These are phyloP conservation scores for Leucophenga varia DNA, from an alignment of 1,140 invertebrate species.

Conservation along the genomic window DNA sequence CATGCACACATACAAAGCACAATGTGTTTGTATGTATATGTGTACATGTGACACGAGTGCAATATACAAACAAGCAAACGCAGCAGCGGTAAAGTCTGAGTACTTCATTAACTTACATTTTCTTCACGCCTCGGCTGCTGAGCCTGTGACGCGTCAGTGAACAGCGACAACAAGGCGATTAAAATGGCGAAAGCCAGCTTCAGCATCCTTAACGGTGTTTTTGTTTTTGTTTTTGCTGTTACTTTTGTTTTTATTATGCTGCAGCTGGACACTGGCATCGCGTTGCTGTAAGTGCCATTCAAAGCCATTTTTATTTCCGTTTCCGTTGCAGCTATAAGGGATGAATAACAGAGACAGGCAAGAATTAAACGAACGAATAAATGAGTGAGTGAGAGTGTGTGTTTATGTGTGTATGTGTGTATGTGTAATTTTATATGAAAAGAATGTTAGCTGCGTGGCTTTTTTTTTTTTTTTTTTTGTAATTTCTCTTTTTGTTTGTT, in stretches of 20 bases:
- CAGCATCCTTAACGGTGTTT: not conserved
- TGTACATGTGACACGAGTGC: not conserved
- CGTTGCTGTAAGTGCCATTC: conserved; percentile 33
- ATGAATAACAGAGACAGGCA: no score
- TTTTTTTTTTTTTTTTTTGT: conserved; percentile 10
- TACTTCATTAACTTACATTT: conserved; percentile 48
- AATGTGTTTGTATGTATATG: not conserved
- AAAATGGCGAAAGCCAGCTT: conserved; percentile 37
- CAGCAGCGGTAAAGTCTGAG: conserved; percentile 4
- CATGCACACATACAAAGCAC: not conserved
- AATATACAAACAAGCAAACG: not conserved
- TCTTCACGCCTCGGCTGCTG: conserved; percentile 42
- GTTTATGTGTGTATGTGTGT: no score
- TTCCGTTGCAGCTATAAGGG: conserved; percentile 33
- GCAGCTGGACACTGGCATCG: conserved; percentile 17
- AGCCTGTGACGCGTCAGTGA: conserved; percentile 34
- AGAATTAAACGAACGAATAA: no score
- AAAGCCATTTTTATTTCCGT: conserved; percentile 51
- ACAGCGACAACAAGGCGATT: conserved; percentile 47
- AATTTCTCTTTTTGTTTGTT: conserved; percentile 23
- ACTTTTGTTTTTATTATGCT: no score
- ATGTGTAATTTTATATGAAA: no score
- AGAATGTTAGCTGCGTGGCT: no score
- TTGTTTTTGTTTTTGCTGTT: conserved; percentile 8
- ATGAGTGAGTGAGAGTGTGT: no score